These are phyloP conservation scores for Drosophila pseudotalamancana DNA, from an alignment of 2,888 invertebrate genomes.

Conservation along the genomic window DNA sequence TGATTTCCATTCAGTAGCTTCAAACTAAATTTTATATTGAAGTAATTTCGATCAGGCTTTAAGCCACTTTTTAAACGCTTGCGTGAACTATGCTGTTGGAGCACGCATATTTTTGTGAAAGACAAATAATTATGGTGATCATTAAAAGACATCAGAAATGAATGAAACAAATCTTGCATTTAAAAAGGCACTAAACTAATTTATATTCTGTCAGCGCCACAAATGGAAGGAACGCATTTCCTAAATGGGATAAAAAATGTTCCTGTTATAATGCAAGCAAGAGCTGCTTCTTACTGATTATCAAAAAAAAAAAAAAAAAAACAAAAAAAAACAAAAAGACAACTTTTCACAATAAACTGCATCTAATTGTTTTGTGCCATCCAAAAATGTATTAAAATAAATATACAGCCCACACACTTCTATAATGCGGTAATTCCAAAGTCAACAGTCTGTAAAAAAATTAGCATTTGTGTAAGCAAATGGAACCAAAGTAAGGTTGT, in stretches of 20 bases:
- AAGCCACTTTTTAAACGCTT: background rate
- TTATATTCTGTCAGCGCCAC: slow-evolving; percentile 58
- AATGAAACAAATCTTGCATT: slow-evolving; percentile 59
- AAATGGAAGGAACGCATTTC: slow-evolving; percentile 25
- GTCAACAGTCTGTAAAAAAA: slow-evolving; percentile 26
- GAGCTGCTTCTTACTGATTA: slow-evolving; percentile 21
- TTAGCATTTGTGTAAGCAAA: slow-evolving; percentile 55
- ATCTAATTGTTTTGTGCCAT: too few species aligned
- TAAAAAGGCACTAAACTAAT: slow-evolving; percentile 53
- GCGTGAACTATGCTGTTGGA: background rate
- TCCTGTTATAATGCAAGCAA: background rate
- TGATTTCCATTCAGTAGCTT: slow-evolving; percentile 15
- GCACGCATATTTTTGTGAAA: slow-evolving; percentile 8
- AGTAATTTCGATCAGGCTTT: background rate
- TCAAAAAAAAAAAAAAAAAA: too few species aligned
- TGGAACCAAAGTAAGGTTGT: slow-evolving; percentile 27
- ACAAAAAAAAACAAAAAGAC: too few species aligned
- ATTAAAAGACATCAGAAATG: slow-evolving; percentile 56
- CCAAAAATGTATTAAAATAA: too few species aligned
- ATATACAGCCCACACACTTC: background rate
- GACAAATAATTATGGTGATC: slow-evolving; percentile 51
- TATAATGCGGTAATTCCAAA: slow-evolving; percentile 7
- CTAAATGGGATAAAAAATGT: slow-evolving; percentile 20
- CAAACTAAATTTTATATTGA: background rate
- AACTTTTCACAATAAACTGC: too few species aligned